Conservation (phyloP, 2,888 invertebrate species). For the Chymomyza caudatula region DNA sequence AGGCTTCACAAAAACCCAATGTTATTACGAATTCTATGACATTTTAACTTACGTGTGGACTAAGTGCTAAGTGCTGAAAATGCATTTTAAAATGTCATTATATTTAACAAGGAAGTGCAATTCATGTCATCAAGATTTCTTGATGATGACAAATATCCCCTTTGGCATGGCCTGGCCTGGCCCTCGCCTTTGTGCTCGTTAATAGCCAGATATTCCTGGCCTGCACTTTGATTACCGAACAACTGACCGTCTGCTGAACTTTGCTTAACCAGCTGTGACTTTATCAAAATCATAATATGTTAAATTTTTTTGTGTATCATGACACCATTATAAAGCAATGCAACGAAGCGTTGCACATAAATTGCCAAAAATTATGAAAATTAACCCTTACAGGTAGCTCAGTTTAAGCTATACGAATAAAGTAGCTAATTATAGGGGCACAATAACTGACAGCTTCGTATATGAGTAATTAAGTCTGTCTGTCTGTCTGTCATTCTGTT, state of each 20-base stretch:
- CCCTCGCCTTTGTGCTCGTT: background rate
- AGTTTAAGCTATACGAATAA: background rate
- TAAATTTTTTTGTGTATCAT: background rate
- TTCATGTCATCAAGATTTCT: too few species aligned
- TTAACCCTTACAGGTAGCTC: constrained; percentile 46
- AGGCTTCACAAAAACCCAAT: background rate
- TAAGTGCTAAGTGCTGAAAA: constrained; percentile 43
- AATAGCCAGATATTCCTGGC: background rate
- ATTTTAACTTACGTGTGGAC: constrained; percentile 53
- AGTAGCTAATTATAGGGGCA: constrained; percentile 44
- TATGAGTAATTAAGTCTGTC: background rate
- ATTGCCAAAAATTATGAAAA: constrained; percentile 55
- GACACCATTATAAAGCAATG: constrained; percentile 16
- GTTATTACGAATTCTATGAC: constrained; percentile 34
- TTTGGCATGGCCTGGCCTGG: background rate
- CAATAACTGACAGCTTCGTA: background rate
- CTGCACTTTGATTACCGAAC: background rate
- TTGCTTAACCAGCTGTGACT: constrained; percentile 6
- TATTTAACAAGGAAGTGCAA: constrained; percentile 6
- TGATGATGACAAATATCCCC: background rate
- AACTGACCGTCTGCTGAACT: background rate
- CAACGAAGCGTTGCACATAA: constrained; percentile 53
- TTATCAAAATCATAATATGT: background rate
- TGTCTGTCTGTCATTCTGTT: background rate
- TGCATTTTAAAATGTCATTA: constrained; percentile 62